phyloP scores from a whole-genome alignment of 2,113 vertebrate species.

The Aptenodytes patagonicus region DNA sequence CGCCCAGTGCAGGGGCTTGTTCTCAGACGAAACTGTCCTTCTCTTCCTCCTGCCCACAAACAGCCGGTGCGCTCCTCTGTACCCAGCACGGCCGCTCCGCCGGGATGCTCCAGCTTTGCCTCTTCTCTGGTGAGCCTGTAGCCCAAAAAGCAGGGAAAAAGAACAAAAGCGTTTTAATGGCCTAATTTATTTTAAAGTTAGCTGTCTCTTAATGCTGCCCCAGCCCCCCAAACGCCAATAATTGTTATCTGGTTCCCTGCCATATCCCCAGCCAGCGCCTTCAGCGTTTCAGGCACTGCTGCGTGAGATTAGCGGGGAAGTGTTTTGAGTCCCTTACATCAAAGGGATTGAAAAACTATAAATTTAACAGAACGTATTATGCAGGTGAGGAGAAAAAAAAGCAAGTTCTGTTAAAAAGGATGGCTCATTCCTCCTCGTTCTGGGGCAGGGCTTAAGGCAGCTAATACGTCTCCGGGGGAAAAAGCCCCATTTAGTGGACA shows the following conservation, averaged over 20 bases:
- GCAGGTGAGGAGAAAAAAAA: not conserved
- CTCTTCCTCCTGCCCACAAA: not conserved
- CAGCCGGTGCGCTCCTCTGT: rapidly evolving
- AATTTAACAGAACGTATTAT: not conserved
- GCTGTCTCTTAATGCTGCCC: not conserved
- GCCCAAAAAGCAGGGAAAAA: not conserved
- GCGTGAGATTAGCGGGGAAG: not conserved
- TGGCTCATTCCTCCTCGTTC: not conserved
- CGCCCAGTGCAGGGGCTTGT: not conserved
- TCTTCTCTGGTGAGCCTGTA: not conserved
- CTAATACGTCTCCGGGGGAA: rapidly evolving
- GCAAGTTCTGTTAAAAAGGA: not conserved
- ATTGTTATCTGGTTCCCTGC: slow-evolving; percentile 3
- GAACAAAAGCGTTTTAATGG: not conserved
- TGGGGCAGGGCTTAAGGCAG: not conserved
- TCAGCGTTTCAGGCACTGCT: not conserved
- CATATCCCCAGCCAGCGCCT: not conserved
- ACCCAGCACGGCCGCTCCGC: rapidly evolving
- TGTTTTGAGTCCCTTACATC: slow-evolving; percentile 22
- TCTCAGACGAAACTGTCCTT: not conserved
- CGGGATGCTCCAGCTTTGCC: not conserved
- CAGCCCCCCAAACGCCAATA: not conserved
- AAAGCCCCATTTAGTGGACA: not conserved
- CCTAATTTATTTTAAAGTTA: not conserved
- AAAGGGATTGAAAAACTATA: slow-evolving; percentile 40